Base-by-base conservation (phyloP, 2,113 vertebrate genomes). In the Pungitius pungitius region DNA sequence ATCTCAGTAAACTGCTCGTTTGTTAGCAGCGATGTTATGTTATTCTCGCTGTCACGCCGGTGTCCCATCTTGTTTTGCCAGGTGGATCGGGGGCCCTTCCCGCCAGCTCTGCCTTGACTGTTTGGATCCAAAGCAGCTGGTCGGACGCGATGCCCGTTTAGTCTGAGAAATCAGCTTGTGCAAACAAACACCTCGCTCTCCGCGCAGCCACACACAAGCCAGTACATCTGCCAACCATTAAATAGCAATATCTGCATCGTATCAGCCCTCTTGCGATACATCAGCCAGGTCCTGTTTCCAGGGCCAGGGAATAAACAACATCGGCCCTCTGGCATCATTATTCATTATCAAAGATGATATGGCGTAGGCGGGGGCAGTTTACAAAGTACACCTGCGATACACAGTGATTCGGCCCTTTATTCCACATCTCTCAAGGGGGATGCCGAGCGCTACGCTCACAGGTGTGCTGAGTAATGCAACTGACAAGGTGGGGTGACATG, bases 151-250 rank as follows among this genome's bases (percentile, higher is more conserved):
- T 95, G 95, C 91, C 93, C 85, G 94, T 95, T 95, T 92, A 94
- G 93, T 92, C 94, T 95, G 93, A 93, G 94, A 96, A 96, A 94
- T 93, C 94, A 95, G 93, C 94, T 94, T 95, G 94, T 94, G 90
- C 93, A 97, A 97, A 97, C 95, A 97, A 97, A 97, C 95, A 94
- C 91, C 92, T 94, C 91, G 30, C 66, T 59, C 17, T 70, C 64
- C 61, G 61, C 11, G 40, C 8, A 92, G 92, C 89, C 78, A 66
- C 74, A 83, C 20, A 35, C 67, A 72, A 93, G 89, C 86, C 90
- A 59, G 85, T 86, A 93, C 95, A 96, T 97, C 96, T 98, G 96
- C 93, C 95, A 96, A 83, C 94, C 94, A 96, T 97, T 97, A 97
- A 72, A 78, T 71, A 80, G 89, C 82, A 92, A 81, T 94, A 95